These are phyloP conservation scores for Meloe dianella DNA, from an alignment of 2,888 invertebrate species.

Conservation along the genomic window DNA sequence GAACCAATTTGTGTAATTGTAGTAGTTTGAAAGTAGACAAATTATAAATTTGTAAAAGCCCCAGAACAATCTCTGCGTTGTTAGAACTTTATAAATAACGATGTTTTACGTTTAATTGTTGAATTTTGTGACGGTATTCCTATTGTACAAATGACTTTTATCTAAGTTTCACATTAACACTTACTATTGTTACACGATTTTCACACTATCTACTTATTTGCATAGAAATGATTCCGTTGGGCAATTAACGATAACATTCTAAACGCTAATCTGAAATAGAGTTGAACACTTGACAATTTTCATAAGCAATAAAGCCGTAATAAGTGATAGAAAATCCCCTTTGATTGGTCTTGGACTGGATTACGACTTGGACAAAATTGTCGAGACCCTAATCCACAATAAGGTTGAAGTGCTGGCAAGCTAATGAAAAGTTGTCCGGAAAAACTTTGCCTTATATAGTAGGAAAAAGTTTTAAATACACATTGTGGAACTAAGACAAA, in stretches of 20 bases:
- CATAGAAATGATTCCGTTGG: not conserved
- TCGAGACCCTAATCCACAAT: not conserved
- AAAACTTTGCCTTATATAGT: not conserved
- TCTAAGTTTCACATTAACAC: conserved; percentile 4
- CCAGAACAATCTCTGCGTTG: not conserved
- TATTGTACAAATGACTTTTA: not conserved
- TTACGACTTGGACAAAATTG: not conserved
- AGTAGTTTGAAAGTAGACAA: not conserved
- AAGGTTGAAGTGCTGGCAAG: not conserved
- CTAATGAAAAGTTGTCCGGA: not conserved
- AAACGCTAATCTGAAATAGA: not conserved
- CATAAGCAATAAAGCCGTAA: not conserved
- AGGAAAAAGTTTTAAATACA: not conserved
- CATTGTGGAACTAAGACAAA: not conserved
- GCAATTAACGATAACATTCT: not conserved
- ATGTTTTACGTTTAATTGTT: conserved; percentile 7
- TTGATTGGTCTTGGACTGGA: not conserved
- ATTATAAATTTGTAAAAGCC: not conserved
- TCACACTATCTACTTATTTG: not conserved
- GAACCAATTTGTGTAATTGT: not conserved
- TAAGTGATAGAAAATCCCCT: not conserved
- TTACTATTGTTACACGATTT: not conserved
- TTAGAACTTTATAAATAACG: not conserved
- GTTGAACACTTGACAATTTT: not conserved
- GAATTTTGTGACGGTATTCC: conserved; percentile 2